phyloP scores from a whole-genome alignment of 92 coral and sea anemone genomes.

The Bergia puertoricense region DNA sequence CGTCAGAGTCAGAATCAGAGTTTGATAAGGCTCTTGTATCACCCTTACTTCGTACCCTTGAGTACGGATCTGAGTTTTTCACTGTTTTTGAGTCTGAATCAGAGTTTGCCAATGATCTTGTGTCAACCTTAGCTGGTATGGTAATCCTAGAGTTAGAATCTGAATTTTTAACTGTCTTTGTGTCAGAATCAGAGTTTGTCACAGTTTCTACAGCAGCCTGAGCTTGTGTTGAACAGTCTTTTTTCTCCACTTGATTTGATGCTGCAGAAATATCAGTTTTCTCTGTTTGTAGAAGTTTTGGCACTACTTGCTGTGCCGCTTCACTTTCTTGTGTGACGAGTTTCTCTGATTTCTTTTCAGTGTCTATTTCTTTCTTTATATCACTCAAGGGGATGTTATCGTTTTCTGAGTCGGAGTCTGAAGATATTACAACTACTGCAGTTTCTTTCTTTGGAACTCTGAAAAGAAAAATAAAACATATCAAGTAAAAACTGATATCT shows the following conservation, averaged over 20 bases:
- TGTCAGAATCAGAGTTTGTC: neutral
- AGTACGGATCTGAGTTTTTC: neutral
- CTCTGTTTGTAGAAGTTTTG: neutral
- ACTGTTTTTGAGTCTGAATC: slow-evolving; percentile 53
- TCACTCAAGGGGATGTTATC: slow-evolving; percentile 19
- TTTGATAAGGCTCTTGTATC: slow-evolving; percentile 15
- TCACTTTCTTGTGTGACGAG: neutral
- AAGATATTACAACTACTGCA: slow-evolving; percentile 35
- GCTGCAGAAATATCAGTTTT: neutral
- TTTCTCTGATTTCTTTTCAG: slow-evolving; percentile 25
- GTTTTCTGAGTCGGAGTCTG: slow-evolving; percentile 40
- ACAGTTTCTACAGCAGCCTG: neutral
- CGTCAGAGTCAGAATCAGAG: slow-evolving; percentile 82
- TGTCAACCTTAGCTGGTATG: slow-evolving; percentile 2
- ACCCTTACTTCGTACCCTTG: neutral
- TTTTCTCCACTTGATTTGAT: neutral
- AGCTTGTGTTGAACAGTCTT: neutral
- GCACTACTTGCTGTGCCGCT: neutral
- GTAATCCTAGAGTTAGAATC: neutral
- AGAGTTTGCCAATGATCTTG: slow-evolving; percentile 6
- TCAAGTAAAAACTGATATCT: too few species aligned
- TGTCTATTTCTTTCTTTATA: slow-evolving; percentile 33
- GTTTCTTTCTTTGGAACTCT: slow-evolving; percentile 34
- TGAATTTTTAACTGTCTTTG: neutral
- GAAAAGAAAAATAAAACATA: neutral